A percentile compares a stretch with the other conserved stretches of the same genome.
Evolutionary conservation across 2,113 vertebrate species (phyloP).

Genomic region (Alouatta palliata): DNA sequence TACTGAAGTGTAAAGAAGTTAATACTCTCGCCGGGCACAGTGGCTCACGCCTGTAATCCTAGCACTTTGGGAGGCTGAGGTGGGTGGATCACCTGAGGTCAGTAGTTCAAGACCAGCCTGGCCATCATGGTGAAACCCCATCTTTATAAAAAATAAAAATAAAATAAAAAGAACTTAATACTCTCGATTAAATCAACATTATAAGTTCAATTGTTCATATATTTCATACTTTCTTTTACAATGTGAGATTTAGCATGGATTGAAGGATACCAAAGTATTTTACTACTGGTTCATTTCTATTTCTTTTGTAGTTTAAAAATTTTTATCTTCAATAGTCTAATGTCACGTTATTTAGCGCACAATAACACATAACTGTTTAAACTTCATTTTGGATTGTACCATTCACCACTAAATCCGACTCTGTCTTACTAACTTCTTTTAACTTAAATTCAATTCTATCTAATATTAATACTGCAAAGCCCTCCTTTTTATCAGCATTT

Average conservation of each 20-base stretch:
- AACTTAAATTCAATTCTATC: not conserved
- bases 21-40: not conserved
- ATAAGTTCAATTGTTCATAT: not conserved
- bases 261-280: not conserved
- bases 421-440: not conserved
- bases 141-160: too few relatives aligned
- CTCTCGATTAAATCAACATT: not conserved
- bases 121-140: too few relatives aligned
- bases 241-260: not conserved
- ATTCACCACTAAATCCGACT: not conserved
- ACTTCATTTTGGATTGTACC: not conserved
- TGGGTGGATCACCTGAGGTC: too few relatives aligned
- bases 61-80: too few relatives aligned
- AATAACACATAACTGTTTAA: not conserved
- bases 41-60: too few relatives aligned
- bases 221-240: constrained; percentile 6
- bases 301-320: not conserved
- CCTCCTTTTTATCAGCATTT: not conserved
- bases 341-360: not conserved
- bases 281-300: not conserved
- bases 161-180: not conserved
- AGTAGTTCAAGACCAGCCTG: too few relatives aligned
- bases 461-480: not conserved
- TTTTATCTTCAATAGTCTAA: not conserved
- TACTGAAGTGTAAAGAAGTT: not conserved